Evolutionary conservation across 2,113 vertebrate genomes (phyloP).

Genomic region (Benitochromis conjunctus): DNA sequence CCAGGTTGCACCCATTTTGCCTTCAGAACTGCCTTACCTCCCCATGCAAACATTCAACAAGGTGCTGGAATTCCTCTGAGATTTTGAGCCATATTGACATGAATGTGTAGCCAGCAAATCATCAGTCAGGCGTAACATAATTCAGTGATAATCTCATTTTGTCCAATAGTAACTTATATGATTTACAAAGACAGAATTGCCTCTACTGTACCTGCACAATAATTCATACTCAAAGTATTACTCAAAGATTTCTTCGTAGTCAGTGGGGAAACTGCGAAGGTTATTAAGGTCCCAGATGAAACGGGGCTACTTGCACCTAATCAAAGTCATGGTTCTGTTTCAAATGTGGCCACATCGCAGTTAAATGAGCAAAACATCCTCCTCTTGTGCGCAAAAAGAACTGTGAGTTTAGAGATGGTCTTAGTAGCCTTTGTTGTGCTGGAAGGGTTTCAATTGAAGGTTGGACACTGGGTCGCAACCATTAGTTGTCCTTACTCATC

Average conservation of each 20-base stretch:
- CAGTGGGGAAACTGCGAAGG: not conserved
- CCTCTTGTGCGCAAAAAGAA: not conserved
- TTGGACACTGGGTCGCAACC: not conserved
- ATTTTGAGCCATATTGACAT: not conserved
- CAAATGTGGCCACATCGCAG: not conserved
- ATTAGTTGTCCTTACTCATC: not conserved
- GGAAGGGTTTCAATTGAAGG: not conserved
- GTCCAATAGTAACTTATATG: not conserved
- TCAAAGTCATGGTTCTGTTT: not conserved
- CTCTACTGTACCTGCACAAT: not conserved
- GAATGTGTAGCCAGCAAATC: not conserved
- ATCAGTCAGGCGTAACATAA: not conserved
- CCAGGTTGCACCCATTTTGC: not conserved
- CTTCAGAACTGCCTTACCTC: not conserved
- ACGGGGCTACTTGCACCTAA: not conserved
- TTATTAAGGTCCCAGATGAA: not conserved
- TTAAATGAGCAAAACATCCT: not conserved
- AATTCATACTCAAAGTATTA: not conserved
- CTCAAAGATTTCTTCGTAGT: not conserved
- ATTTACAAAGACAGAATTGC: not conserved
- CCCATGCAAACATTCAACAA: not conserved
- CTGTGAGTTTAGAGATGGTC: not conserved
- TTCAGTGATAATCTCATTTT: not conserved
- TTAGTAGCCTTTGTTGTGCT: not conserved
- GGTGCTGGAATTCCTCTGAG: not conserved